These are phyloP conservation scores for Chelonus formosanus DNA, from an alignment of 2,888 invertebrate genomes.

Conservation along the genomic window DNA sequence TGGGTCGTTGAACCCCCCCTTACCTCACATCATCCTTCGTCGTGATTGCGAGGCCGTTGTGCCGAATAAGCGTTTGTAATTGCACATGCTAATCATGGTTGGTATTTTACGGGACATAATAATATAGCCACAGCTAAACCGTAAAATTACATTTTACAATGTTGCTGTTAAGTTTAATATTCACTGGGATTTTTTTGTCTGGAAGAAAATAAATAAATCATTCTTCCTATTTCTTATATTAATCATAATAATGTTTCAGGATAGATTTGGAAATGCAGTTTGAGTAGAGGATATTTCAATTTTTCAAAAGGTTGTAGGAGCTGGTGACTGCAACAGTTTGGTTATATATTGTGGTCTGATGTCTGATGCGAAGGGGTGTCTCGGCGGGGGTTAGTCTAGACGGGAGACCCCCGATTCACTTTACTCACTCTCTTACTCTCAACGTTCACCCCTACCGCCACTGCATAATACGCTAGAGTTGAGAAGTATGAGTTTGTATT, in stretches of 20 bases:
- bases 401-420: slow-evolving; percentile 53
- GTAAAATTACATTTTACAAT: not conserved
- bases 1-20: slow-evolving; percentile 66
- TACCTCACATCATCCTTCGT: slow-evolving; percentile 62
- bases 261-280: not conserved
- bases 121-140: slow-evolving; percentile 32
- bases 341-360: slow-evolving; percentile 44
- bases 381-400: slow-evolving; percentile 58
- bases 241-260: slow-evolving; percentile 35
- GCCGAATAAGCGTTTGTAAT: slow-evolving; percentile 52
- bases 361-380: slow-evolving; percentile 50
- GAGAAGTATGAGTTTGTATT: slow-evolving; percentile 33
- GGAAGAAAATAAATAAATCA: too few relatives aligned
- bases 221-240: too few relatives aligned
- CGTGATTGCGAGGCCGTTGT: slow-evolving; percentile 64
- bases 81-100: not conserved
- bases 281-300: slow-evolving; percentile 55
- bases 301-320: slow-evolving; percentile 52
- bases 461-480: slow-evolving; percentile 38
- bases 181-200: not conserved
- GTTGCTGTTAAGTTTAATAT: slow-evolving; percentile 1
- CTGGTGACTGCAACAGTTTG: slow-evolving; percentile 58
- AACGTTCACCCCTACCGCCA: slow-evolving; percentile 36
- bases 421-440: slow-evolving; percentile 35
- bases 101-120: slow-evolving; percentile 56